Evolutionary conservation across 30 jellyfish, hydroid and myxozoan genomes (phyloP).

Genomic region (Rhopilema esculentum): DNA sequence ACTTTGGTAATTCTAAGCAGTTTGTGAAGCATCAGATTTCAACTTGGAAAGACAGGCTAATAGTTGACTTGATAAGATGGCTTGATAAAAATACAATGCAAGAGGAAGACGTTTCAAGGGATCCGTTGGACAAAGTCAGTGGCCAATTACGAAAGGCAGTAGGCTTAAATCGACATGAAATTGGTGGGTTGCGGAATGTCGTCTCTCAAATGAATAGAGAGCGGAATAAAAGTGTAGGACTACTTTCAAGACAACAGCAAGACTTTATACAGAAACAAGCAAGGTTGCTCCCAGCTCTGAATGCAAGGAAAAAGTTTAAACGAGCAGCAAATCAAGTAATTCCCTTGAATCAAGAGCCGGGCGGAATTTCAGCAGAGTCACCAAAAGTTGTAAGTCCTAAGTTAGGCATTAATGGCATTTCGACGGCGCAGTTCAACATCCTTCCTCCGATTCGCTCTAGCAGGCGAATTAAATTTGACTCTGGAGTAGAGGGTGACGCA

Average conservation of each 20-base stretch:
- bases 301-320: slow-evolving; percentile 20
- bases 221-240: slow-evolving; percentile 70
- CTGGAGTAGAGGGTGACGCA: slow-evolving; percentile 14
- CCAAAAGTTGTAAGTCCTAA: not conserved
- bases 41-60: not conserved
- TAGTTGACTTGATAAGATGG: not conserved
- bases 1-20: not conserved
- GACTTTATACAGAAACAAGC: slow-evolving; percentile 64
- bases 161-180: slow-evolving; percentile 69
- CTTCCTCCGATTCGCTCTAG: slow-evolving; percentile 60
- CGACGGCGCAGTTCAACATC: slow-evolving; percentile 29
- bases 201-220: slow-evolving; percentile 76
- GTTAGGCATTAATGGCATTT: not conserved
- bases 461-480: not conserved
- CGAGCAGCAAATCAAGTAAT: slow-evolving; percentile 60
- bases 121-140: slow-evolving; percentile 73
- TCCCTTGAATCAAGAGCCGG: slow-evolving; percentile 30
- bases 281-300: slow-evolving; percentile 67
- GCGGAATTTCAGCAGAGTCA: not conserved
- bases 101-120: slow-evolving; percentile 54
- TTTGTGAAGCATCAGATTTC: slow-evolving; percentile 12
- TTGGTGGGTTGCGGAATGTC: slow-evolving; percentile 59
- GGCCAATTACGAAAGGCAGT: slow-evolving; percentile 83
- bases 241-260: slow-evolving; percentile 73
- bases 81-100: slow-evolving; percentile 14